Conservation (phyloP, 2,113 vertebrate genomes). For the Chaetops frenatus region DNA sequence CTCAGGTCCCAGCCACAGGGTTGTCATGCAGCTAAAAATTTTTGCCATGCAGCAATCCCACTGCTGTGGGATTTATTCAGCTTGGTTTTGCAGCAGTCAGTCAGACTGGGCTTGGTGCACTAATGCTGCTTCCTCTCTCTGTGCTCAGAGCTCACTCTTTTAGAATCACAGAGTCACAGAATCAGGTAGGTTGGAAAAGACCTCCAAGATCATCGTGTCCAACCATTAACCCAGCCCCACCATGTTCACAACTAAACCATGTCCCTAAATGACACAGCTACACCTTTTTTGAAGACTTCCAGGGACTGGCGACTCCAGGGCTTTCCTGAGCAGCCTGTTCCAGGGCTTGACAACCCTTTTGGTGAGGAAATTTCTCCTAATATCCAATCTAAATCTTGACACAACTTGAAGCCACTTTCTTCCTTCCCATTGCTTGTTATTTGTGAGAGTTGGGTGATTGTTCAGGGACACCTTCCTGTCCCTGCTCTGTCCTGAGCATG, state of each 20-base stretch:
- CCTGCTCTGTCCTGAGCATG: accelerated
- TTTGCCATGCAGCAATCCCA: neutral
- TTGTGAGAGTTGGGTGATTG: accelerated
- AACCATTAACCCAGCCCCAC: neutral
- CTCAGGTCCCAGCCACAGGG: neutral
- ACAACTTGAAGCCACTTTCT: neutral
- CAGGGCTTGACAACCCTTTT: neutral
- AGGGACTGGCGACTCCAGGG: accelerated
- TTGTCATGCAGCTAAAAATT: accelerated
- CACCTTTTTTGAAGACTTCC: neutral
- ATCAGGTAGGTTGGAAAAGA: neutral
- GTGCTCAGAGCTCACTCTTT: neutral
- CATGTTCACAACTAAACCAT: accelerated
- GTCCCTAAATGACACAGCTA: neutral
- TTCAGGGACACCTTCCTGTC: neutral
- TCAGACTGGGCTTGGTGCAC: neutral
- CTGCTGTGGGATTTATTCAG: neutral
- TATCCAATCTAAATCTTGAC: neutral
- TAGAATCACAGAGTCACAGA: neutral
- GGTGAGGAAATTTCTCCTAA: neutral
- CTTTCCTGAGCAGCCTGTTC: neutral
- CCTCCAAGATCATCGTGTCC: neutral
- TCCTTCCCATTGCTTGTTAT: no score
- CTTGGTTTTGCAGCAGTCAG: neutral
- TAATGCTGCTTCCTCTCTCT: accelerated